phyloP scores from a whole-genome alignment of 2,888 invertebrate genomes.

The Epinotia bilunana region DNA sequence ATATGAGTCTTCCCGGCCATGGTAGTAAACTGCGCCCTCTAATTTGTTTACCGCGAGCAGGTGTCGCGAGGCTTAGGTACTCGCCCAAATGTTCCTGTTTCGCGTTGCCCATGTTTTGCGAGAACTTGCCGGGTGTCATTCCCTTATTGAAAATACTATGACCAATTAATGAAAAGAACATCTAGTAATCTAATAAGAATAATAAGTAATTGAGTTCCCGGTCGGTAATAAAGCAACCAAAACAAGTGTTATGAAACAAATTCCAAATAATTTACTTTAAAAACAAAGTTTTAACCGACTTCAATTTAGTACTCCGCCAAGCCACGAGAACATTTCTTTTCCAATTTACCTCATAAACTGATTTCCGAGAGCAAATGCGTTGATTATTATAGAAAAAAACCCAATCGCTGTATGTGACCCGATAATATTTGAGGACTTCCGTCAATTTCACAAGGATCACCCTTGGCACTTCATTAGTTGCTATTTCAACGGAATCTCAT shows the following conservation, averaged over 20 bases:
- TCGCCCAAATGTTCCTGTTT: conserved; percentile 1
- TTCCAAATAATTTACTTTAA: too few relatives aligned
- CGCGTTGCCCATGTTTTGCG: not conserved
- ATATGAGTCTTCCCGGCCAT: conserved; percentile 37
- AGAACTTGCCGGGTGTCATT: not conserved
- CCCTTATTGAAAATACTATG: not conserved
- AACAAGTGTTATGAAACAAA: not conserved
- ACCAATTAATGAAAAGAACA: not conserved
- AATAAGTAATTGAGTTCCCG: not conserved
- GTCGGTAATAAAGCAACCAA: not conserved
- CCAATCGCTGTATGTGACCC: too few relatives aligned
- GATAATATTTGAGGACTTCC: too few relatives aligned
- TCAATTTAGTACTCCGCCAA: too few relatives aligned
- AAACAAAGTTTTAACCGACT: too few relatives aligned
- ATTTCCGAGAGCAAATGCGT: too few relatives aligned
- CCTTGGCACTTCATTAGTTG: too few relatives aligned
- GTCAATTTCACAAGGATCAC: too few relatives aligned
- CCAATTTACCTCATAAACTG: too few relatives aligned
- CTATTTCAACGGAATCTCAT: too few relatives aligned
- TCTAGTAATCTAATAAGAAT: not conserved
- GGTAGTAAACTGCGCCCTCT: conserved; percentile 52
- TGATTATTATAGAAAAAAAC: too few relatives aligned
- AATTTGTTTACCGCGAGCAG: conserved; percentile 56
- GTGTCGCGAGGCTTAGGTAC: conserved; percentile 43
- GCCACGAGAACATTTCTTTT: too few relatives aligned